phyloP scores from a whole-genome alignment of 2,888 invertebrate species.

The Agrochola lota region DNA sequence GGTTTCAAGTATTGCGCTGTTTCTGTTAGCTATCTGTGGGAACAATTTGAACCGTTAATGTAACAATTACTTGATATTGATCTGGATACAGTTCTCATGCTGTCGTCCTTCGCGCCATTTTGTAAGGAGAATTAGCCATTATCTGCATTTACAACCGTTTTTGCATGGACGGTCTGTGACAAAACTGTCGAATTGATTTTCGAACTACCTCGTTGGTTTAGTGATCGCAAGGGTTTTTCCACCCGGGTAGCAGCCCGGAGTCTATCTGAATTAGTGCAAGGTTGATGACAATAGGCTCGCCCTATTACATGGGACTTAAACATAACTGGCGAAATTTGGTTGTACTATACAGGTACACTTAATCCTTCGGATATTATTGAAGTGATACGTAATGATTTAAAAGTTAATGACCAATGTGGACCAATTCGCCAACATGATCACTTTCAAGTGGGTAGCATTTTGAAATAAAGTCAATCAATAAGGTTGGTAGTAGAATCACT shows the following conservation, averaged over 20 bases:
- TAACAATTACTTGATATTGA: constrained; percentile 71
- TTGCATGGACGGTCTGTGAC: constrained; percentile 36
- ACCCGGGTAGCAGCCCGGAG: too few species aligned
- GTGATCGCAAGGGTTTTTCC: too few species aligned
- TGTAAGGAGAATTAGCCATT: constrained; percentile 57
- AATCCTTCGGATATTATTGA: too few species aligned
- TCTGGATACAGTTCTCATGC: constrained; percentile 68
- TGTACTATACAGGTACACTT: too few species aligned
- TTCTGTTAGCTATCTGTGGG: constrained; percentile 51
- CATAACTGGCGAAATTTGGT: too few species aligned
- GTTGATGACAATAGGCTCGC: too few species aligned
- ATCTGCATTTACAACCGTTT: constrained; percentile 56
- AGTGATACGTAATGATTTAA: too few species aligned
- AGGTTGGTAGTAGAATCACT: background rate
- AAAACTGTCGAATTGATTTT: background rate
- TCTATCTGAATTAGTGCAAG: too few species aligned
- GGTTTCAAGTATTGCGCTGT: constrained; percentile 55
- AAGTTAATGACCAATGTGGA: background rate
- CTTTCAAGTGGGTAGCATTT: background rate
- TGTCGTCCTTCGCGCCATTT: constrained; percentile 63
- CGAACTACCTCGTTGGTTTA: too few species aligned
- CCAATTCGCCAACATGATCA: background rate
- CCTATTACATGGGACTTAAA: too few species aligned
- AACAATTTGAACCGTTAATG: constrained; percentile 50
- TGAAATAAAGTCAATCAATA: background rate